Percentiles rank a stretch among this genome's conserved stretches.
Evolutionary conservation across 2,113 vertebrate species (phyloP).

Genomic region (Pogona vitticeps): DNA sequence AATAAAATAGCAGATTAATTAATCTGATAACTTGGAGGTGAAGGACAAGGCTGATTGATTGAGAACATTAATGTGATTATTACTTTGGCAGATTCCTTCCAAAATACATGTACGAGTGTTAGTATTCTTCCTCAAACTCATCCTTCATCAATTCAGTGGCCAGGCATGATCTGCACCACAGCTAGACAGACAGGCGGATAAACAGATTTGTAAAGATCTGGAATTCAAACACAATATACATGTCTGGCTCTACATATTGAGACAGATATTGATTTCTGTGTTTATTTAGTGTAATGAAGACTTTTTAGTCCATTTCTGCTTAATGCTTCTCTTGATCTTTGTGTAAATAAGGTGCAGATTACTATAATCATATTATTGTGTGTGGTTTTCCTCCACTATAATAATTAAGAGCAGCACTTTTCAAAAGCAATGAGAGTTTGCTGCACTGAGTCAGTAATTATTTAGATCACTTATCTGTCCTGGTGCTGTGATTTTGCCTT

Average conservation of each 20-base stretch:
- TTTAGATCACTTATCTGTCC: background rate
- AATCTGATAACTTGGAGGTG: background rate
- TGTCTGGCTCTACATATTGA: background rate
- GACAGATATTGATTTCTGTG: rapidly evolving
- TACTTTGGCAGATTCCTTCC: background rate
- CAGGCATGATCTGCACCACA: background rate
- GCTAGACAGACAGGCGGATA: slow-evolving; percentile 5
- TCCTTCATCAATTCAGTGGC: background rate
- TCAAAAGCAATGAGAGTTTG: background rate
- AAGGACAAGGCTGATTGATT: background rate
- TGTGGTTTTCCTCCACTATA: background rate
- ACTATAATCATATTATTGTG: rapidly evolving
- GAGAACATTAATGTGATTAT: slow-evolving; percentile 2
- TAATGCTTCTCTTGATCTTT: slow-evolving; percentile 9
- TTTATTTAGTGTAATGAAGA: background rate
- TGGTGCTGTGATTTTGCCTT: background rate
- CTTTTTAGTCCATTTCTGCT: background rate
- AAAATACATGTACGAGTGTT: background rate
- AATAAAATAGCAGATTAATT: background rate
- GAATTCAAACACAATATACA: background rate
- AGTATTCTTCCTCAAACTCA: slow-evolving; percentile 19
- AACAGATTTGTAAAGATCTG: slow-evolving; percentile 14
- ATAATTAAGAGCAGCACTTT: background rate
- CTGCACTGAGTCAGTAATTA: background rate
- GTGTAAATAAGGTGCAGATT: background rate